Evolutionary conservation across 2,797 vertebrate species (phyloP), one percentile per base, ranked within the genome.

Genomic region (Halcyon badia): DNA sequence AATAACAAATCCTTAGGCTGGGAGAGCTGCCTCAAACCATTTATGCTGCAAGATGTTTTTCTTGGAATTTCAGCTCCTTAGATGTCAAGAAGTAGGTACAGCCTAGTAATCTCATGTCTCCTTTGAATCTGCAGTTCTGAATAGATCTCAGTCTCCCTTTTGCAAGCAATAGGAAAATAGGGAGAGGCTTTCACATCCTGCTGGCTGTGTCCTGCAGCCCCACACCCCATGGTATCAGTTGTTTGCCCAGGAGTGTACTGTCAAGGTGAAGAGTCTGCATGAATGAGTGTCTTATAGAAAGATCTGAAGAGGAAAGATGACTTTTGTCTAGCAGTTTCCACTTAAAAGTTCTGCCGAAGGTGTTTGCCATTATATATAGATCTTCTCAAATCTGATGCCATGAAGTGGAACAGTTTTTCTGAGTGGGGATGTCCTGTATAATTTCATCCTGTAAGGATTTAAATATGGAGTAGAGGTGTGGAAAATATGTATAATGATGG

Each of bases 181-280:
- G 60, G 58, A 71, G 58, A 68, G 22, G 4, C 51, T 46, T 39
- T 37, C 58, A 42, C n/a, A 22, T 18, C 4, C 33, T 24, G 42
- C 33, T 39, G 54, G 21, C 46, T 22, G 51, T 48, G 18, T 16
- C 54, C 6, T 3, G 10, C 71, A 70, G 54, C 57, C 37, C n/a
- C 44, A 41, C 33, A 11, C 2, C 18, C 20, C 2, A 1, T 2
- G 21, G 2, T 41, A 4, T 41, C 42, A 3, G 1, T 48, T 64
- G 57, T 17, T 76, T 62, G 68, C 37, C 42, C 1, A 0, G 21
- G 25, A 51, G 37, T 2, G 13, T n/a, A 0, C 62, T 26, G 33
- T 3, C 25, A n/a, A 19, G 72, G 41, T 25, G 65, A 81, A 46
- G 30, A 80, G 69, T 56, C 0, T 0, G 12, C 25, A 52, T 31